phyloP scores from a whole-genome alignment of 2,113 vertebrate genomes.

The Capreolus pygargus region DNA sequence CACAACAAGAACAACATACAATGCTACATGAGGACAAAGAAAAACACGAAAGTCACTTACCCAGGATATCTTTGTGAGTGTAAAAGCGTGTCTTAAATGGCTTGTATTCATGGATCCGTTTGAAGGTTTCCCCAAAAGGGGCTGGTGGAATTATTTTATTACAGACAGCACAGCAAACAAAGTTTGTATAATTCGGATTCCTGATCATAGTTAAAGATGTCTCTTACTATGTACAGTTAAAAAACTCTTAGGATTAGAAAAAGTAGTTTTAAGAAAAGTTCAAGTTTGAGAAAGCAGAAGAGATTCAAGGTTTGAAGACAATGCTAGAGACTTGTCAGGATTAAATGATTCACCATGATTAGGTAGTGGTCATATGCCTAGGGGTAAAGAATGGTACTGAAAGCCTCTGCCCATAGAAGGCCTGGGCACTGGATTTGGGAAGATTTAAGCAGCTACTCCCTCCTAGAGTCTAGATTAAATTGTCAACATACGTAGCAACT shows the following conservation, averaged over 20 bases:
- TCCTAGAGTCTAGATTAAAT: background rate
- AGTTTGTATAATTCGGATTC: constrained; percentile 65
- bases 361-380: background rate
- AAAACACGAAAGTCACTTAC: constrained; percentile 66
- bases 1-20: background rate
- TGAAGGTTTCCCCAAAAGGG: constrained; percentile 62
- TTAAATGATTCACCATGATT: background rate
- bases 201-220: constrained; percentile 67
- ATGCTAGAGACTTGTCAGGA: background rate
- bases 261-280: constrained; percentile 34
- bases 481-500: constrained; percentile 58
- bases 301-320: background rate
- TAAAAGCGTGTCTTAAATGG: constrained; percentile 75
- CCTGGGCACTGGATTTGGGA: background rate
- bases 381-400: background rate
- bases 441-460: background rate
- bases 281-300: constrained; percentile 30
- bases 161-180: constrained; percentile 79
- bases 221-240: constrained; percentile 21
- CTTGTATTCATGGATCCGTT: constrained; percentile 73
- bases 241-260: constrained; percentile 9
- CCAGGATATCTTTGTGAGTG: constrained; percentile 74
- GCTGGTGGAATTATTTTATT: constrained; percentile 73
- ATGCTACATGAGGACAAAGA: background rate
- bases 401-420: constrained; percentile 22